phyloP scores from a whole-genome alignment of 2,888 invertebrate genomes.

The Dendrolimus houi region DNA sequence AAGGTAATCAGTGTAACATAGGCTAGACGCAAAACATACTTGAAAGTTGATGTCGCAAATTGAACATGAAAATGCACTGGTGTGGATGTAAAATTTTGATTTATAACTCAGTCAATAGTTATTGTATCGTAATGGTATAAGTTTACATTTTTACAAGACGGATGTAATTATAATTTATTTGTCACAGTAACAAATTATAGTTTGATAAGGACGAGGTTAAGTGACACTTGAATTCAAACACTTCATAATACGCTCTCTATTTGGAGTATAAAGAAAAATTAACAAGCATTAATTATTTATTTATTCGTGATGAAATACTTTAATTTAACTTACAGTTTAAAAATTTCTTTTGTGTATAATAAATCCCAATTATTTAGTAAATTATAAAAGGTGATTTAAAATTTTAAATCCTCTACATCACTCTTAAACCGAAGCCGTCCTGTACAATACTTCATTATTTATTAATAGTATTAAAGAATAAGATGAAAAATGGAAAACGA shows the following conservation, averaged over 20 bases:
- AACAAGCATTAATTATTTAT: background rate
- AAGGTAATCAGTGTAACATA: no score
- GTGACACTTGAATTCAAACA: background rate
- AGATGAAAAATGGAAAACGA: conserved; percentile 58
- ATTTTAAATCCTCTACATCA: conserved; percentile 39
- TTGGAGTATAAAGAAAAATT: background rate
- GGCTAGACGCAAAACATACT: no score
- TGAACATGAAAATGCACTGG: no score
- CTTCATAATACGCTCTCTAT: no score
- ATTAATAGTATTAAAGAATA: conserved; percentile 64
- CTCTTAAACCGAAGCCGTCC: conserved; percentile 53
- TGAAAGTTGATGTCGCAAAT: no score
- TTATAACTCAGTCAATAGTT: background rate
- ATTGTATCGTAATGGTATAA: background rate
- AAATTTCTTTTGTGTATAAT: no score
- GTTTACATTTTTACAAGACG: background rate
- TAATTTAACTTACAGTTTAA: no score
- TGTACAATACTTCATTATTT: conserved; percentile 72
- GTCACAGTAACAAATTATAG: background rate
- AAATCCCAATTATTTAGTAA: no score
- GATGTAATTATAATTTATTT: background rate
- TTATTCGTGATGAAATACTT: conserved; percentile 1
- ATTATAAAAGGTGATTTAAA: no score
- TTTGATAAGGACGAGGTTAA: background rate
- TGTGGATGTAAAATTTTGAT: background rate